Conservation (phyloP, 2,797 vertebrate species). For the Manis javanica region DNA sequence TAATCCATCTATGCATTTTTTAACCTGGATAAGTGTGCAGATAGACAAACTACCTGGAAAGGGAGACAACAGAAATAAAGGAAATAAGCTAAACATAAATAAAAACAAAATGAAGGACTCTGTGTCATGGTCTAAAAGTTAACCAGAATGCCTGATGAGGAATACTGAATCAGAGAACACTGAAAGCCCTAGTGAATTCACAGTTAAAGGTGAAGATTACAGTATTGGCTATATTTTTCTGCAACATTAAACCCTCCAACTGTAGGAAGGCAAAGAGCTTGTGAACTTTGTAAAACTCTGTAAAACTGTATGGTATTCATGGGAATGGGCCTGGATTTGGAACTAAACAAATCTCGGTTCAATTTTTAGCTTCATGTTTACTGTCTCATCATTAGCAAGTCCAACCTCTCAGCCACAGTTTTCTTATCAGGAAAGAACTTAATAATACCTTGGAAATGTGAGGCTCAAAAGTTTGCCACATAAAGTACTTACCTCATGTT, state of each 20-base stretch:
- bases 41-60: conserved; percentile 29
- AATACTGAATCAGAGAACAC: background rate
- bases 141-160: conserved; percentile 20
- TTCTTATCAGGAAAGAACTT: conserved; percentile 56
- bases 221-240: conserved; percentile 38
- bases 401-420: conserved; percentile 33
- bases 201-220: conserved; percentile 35
- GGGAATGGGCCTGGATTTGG: conserved; percentile 25
- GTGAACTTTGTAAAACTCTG: conserved; percentile 36
- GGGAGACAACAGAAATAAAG: conserved; percentile 1
- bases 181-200: background rate
- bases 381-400: conserved; percentile 24
- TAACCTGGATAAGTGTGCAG: background rate
- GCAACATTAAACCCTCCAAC: conserved; percentile 31
- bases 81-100: conserved; percentile 24
- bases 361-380: conserved; percentile 36
- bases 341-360: conserved; percentile 54
- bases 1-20: background rate
- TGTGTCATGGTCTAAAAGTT: conserved; percentile 16
- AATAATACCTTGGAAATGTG: conserved; percentile 20
- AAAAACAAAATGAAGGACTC: conserved; percentile 58
- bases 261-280: conserved; percentile 37
- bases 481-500: conserved; percentile 25
- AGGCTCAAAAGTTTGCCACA: conserved; percentile 52
- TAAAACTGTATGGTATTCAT: background rate